Evolutionary conservation across 1,140 invertebrate genomes (phyloP), one percentile per base, ranked within the genome.

Genomic region (Ooceraea biroi): DNA sequence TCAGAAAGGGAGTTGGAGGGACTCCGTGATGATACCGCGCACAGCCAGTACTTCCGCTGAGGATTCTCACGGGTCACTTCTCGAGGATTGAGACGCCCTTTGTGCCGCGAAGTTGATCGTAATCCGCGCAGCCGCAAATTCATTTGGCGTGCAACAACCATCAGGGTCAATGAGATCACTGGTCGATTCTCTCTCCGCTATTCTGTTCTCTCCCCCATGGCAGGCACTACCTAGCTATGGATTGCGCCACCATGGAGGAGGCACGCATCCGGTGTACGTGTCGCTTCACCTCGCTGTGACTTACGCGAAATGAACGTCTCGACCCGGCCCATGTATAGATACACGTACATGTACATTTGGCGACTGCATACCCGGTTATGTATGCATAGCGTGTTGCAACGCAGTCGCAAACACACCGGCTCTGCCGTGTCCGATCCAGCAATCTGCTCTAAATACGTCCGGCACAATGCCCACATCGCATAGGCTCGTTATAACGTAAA

Each of bases 361-460:
- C 19, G 68, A 71, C 46, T 63, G 68, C 63, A 66, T 27, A 55
- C 52, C 61, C 73, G 68, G 44, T 88, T 88, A 87, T 78, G 50
- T 78, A 88, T 87, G 86, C 85, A 73, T 52, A 66, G 58, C 73
- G 57, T 77, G 85, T 87, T 61, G 76, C 77, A 69, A 74, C 41
- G 84, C 68, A 61, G 68, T 74, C 50, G 73, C 86, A 88, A 88
- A 88, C 86, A 88, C n/a, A 22, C 63, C 63, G 50, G 76, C 85
- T 78, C 41, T 55, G 52, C 82, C 80, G 87, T 84, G 85, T 71
- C 68, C 83, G 87, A 89, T 84, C 76, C 78, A 58, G 84, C 89
- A 92, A 92, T 92, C 91, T 90, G 91, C 91, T 92, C 91, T 91
- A 91, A 92, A 92, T 91, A 90, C 91, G 84, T 88, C 80, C 68